phyloP scores from a whole-genome alignment of 1,140 invertebrate species.

The Lysiphlebus fabarum region DNA sequence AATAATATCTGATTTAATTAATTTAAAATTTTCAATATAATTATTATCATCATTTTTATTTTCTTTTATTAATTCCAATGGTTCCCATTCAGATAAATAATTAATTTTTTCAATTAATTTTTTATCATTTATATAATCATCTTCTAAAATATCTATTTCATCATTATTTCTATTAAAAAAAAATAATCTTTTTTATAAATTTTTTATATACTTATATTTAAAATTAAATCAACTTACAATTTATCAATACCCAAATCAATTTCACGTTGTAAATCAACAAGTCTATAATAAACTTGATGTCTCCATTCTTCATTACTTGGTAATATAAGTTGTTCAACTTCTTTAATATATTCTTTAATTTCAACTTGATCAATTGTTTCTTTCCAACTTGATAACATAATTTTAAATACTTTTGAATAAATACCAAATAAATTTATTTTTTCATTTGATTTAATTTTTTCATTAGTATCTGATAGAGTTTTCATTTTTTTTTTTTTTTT shows the following conservation, averaged over 20 bases:
- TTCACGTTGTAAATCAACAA: conserved; percentile 68
- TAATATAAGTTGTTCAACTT: conserved; percentile 52
- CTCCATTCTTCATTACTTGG: conserved; percentile 73
- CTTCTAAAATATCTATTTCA: too few species aligned
- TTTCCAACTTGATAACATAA: conserved; percentile 36
- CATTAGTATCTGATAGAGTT: conserved; percentile 1
- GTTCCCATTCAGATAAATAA: neutral
- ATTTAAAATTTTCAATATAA: conserved; percentile 2
- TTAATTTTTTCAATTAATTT: too few species aligned
- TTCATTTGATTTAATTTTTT: neutral
- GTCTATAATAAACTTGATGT: conserved; percentile 67
- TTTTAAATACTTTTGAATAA: conserved; percentile 42
- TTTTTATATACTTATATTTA: too few species aligned
- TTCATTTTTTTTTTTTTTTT: neutral
- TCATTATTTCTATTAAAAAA: too few species aligned
- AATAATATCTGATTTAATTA: conserved; percentile 27
- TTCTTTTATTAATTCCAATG: neutral
- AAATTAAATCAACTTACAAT: conserved; percentile 22
- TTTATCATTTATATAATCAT: too few species aligned
- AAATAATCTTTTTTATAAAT: too few species aligned
- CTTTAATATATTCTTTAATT: conserved; percentile 29
- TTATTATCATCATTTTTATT: neutral
- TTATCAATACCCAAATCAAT: conserved; percentile 35
- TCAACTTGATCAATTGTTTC: conserved; percentile 18
- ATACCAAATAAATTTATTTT: conserved; percentile 35